Conservation (phyloP, 1,140 invertebrate genomes). For the Planococcus citri region DNA sequence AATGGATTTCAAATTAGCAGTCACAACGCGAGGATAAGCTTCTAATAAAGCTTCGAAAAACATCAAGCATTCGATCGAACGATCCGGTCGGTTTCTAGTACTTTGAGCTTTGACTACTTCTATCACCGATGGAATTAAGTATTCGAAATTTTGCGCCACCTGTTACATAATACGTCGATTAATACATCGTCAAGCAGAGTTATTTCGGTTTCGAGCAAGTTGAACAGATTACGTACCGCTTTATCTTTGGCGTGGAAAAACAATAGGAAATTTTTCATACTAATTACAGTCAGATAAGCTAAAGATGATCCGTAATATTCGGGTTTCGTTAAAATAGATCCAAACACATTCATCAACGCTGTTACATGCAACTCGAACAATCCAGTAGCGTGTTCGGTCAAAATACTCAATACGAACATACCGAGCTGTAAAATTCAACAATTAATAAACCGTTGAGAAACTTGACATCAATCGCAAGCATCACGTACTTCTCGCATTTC, state of each 20-base stretch:
- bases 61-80: neutral
- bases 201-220: too few species aligned
- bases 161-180: neutral
- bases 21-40: neutral
- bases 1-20: neutral
- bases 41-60: slow-evolving; percentile 6
- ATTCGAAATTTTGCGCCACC: slow-evolving; percentile 10
- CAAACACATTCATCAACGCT: neutral
- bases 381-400: neutral
- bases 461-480: neutral
- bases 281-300: neutral
- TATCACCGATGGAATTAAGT: neutral
- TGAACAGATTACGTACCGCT: neutral
- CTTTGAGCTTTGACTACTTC: slow-evolving; percentile 9
- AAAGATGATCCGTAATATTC: slow-evolving; percentile 1
- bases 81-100: neutral
- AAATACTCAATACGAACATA: slow-evolving; percentile 7
- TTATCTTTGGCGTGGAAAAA: neutral
- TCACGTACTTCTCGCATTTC: slow-evolving; percentile 6
- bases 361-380: neutral
- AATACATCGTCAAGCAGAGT: neutral
- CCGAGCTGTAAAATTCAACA: neutral
- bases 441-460: neutral
- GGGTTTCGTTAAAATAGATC: neutral
- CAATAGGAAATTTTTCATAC: slow-evolving; percentile 2